Evolutionary conservation across 1,140 invertebrate species (phyloP).

Genomic region (Chironomus striatipennis): DNA sequence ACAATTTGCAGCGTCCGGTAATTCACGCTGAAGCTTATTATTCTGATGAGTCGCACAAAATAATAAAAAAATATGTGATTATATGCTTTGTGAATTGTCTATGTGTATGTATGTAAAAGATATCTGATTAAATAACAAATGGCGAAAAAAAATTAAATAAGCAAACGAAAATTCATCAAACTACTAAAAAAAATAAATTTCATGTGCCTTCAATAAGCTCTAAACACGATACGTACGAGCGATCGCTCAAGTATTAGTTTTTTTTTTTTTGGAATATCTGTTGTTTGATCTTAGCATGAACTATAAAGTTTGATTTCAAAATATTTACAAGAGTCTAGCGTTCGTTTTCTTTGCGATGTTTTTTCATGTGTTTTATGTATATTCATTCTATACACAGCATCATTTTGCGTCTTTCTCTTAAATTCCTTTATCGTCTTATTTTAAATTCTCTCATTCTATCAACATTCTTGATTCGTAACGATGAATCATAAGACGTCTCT

Average conservation of each 20-base stretch:
- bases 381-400: neutral
- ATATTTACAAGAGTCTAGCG: no score
- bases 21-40: conserved; percentile 12
- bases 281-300: conserved; percentile 4
- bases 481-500: conserved; percentile 4
- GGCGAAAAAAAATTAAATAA: neutral
- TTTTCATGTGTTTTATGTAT: neutral
- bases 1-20: conserved; percentile 11
- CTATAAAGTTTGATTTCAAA: neutral
- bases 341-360: no score
- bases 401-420: conserved; percentile 12
- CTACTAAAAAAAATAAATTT: no score
- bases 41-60: neutral
- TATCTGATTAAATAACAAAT: conserved; percentile 15
- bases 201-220: neutral
- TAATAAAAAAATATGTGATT: neutral
- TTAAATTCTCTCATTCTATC: conserved; percentile 13
- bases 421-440: conserved; percentile 14
- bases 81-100: neutral
- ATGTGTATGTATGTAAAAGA: neutral
- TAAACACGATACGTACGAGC: neutral
- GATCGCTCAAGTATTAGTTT: conserved; percentile 13
- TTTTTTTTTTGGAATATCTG: neutral
- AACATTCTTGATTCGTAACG: conserved; percentile 6
- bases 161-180: neutral